Evolutionary conservation across 2,113 vertebrate species (phyloP).

Genomic region (Callaeas wilsoni): DNA sequence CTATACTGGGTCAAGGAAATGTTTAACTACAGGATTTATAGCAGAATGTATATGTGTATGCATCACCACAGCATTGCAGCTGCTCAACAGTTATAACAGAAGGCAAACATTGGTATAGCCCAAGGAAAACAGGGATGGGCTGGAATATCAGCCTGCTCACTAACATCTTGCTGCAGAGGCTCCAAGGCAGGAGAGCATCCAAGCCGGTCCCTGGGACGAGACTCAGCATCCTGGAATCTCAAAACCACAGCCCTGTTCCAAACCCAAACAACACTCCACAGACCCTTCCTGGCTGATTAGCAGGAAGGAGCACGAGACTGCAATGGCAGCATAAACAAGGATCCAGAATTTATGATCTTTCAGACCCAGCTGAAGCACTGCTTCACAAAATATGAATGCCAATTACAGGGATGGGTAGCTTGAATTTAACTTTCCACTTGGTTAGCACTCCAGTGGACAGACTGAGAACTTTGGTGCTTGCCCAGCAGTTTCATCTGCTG

Average conservation of each 20-base stretch:
- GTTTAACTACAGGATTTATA: not conserved
- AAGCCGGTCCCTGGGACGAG: not conserved
- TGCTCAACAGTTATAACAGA: not conserved
- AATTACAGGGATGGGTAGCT: not conserved
- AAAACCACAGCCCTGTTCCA: slow-evolving; percentile 44
- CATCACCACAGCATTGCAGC: not conserved
- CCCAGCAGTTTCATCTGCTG: not conserved
- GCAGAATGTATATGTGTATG: not conserved
- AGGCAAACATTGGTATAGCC: not conserved
- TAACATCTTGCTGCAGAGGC: not conserved
- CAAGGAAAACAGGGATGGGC: not conserved
- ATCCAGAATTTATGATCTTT: not conserved
- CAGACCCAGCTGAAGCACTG: not conserved
- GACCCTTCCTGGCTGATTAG: not conserved
- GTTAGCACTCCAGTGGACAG: not conserved
- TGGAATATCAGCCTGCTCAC: not conserved
- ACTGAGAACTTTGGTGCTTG: not conserved
- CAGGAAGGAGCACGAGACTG: not conserved
- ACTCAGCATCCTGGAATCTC: slow-evolving; percentile 44
- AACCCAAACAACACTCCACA: slow-evolving; percentile 30
- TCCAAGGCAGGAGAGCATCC: slow-evolving; percentile 8
- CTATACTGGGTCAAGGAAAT: not conserved
- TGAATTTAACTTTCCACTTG: not conserved
- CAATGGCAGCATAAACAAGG: not conserved
- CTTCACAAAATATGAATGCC: not conserved